Percentiles rank a stretch among this genome's conserved stretches.
phyloP scores from a whole-genome alignment of 2,113 vertebrate species.

The Cairina moschata region DNA sequence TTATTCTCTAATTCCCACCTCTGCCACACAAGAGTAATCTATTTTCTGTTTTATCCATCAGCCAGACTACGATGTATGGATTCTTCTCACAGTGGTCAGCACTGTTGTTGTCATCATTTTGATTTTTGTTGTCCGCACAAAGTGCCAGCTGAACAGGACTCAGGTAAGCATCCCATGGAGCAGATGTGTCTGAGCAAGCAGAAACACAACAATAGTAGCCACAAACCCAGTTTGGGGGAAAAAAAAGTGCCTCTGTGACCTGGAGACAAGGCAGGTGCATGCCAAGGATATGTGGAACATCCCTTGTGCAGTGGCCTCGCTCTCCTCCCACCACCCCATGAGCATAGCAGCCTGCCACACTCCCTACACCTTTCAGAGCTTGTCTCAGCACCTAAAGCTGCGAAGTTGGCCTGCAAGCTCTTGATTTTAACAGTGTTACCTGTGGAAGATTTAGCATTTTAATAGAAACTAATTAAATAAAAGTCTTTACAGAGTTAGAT shows the following conservation, averaged over 20 bases:
- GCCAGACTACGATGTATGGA: constrained; percentile 93
- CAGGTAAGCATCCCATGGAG: constrained; percentile 76
- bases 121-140: constrained; percentile 87
- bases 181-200: not conserved
- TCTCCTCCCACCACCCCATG: not conserved
- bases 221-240: not conserved
- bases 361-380: not conserved
- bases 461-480: not conserved
- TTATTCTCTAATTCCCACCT: not conserved
- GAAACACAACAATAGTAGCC: not conserved
- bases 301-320: rapidly evolving
- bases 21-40: not conserved
- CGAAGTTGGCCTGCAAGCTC: not conserved
- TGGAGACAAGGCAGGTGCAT: not conserved
- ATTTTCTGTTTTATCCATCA: constrained; percentile 64
- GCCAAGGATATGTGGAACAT: not conserved
- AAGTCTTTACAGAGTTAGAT: not conserved
- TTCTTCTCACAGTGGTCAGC: constrained; percentile 91
- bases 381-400: not conserved
- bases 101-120: constrained; percentile 87
- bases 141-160: constrained; percentile 86
- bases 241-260: not conserved
- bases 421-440: not conserved
- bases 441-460: not conserved
- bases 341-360: not conserved